phyloP scores from a whole-genome alignment of 1,140 invertebrate genomes.

The Pantala flavescens region DNA sequence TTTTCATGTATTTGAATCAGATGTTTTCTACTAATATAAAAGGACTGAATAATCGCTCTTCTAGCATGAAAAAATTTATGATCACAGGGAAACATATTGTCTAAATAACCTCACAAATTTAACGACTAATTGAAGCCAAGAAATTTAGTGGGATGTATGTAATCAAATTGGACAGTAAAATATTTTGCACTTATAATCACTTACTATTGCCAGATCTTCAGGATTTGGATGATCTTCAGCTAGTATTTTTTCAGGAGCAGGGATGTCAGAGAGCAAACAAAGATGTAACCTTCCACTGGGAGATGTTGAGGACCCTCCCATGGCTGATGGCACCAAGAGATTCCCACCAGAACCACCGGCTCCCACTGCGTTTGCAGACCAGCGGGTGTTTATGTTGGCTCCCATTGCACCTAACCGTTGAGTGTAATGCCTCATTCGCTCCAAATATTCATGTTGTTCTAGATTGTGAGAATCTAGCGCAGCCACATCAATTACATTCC shows the following conservation, averaged over 20 bases:
- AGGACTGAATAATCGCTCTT: too few species aligned
- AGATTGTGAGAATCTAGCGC: slow-evolving; percentile 65
- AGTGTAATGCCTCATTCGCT: slow-evolving; percentile 59
- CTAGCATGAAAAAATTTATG: too few species aligned
- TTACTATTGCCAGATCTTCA: slow-evolving; percentile 47
- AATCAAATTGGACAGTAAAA: too few species aligned
- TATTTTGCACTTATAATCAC: too few species aligned
- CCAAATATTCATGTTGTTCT: slow-evolving; percentile 69
- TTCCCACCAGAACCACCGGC: background rate
- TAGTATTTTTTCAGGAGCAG: slow-evolving; percentile 46
- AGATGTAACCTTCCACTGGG: slow-evolving; percentile 19
- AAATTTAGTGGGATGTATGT: too few species aligned
- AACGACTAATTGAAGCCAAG: too few species aligned
- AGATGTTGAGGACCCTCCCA: background rate
- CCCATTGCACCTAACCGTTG: slow-evolving; percentile 30
- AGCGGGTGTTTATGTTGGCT: slow-evolving; percentile 33
- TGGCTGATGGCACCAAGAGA: background rate
- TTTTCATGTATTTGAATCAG: too few species aligned
- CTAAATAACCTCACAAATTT: too few species aligned
- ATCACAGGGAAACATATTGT: too few species aligned
- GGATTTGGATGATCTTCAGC: slow-evolving; percentile 38
- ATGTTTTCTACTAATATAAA: too few species aligned
- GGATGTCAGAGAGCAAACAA: slow-evolving; percentile 45
- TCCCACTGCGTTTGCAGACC: slow-evolving; percentile 30
- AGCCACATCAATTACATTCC: slow-evolving; percentile 74